phyloP scores from a whole-genome alignment of 2,797 vertebrate species.

The Todus mexicanus region DNA sequence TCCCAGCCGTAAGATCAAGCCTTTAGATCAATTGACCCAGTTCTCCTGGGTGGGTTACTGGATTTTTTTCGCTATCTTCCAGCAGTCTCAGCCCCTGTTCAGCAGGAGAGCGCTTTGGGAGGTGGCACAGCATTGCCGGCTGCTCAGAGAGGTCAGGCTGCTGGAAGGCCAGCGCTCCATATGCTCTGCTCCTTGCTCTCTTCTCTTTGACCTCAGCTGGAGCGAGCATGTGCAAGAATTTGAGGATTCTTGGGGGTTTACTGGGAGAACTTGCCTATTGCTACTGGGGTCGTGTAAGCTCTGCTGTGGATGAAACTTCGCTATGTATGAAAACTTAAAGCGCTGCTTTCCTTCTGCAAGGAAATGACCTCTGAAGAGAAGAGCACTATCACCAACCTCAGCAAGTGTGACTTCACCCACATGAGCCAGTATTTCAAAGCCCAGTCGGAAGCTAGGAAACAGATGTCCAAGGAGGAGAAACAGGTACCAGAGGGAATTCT shows the following conservation, averaged over 20 bases:
- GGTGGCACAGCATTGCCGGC: background rate
- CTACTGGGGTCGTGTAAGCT: background rate
- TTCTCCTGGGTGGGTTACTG: background rate
- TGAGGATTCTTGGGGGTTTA: background rate
- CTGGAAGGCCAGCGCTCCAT: background rate
- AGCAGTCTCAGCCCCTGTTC: background rate
- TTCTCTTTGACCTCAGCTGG: background rate
- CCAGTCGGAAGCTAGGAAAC: constrained; percentile 92
- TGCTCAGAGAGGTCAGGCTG: accelerated
- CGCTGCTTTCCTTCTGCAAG: constrained; percentile 70
- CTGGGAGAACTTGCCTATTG: background rate
- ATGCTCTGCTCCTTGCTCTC: background rate
- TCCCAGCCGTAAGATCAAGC: background rate
- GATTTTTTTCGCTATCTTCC: background rate
- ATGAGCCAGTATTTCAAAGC: constrained; percentile 96
- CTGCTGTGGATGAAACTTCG: background rate
- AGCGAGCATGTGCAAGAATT: background rate
- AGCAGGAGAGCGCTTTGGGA: background rate
- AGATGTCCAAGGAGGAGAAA: constrained; percentile 95
- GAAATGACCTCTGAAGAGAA: constrained; percentile 98
- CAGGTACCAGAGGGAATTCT: constrained; percentile 76
- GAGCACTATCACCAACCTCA: constrained; percentile 85
- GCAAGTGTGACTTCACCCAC: constrained; percentile 92
- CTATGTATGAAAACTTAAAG: background rate
- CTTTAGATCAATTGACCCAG: background rate